Evolutionary conservation across 2,888 invertebrate species (phyloP).

Genomic region (Caenorhabditis uteleia): DNA sequence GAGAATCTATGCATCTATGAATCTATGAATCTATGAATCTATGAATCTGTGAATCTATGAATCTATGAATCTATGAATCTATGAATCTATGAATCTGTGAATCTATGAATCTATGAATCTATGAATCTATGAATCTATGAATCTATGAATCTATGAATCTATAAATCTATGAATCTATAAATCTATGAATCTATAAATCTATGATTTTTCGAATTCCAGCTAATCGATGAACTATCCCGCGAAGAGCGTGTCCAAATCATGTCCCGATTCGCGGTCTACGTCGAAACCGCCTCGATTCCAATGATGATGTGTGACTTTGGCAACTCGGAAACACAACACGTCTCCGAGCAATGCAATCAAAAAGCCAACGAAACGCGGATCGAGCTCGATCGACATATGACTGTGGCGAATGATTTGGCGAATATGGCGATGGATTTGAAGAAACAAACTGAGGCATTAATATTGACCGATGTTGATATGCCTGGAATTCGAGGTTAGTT

Average conservation of each 20-base stretch:
- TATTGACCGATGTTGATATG: constrained; percentile 24
- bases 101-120: too few species aligned
- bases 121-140: too few species aligned
- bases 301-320: constrained; percentile 11
- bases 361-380: constrained; percentile 12
- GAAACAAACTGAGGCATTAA: constrained; percentile 11
- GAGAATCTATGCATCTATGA: too few species aligned
- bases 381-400: constrained; percentile 11
- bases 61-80: too few species aligned
- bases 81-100: too few species aligned
- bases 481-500: constrained; percentile 33
- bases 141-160: too few species aligned
- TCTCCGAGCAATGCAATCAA: constrained; percentile 14
- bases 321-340: constrained; percentile 4
- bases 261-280: constrained; percentile 30
- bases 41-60: too few species aligned
- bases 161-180: too few species aligned
- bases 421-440: constrained; percentile 11
- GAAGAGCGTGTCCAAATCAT: constrained; percentile 18
- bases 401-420: neutral
- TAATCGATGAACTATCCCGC: constrained; percentile 9
- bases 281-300: constrained; percentile 22
- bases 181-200: too few species aligned
- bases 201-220: constrained; percentile 7
- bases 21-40: too few species aligned